Evolutionary conservation across 2,797 vertebrate genomes (phyloP), one percentile per base, ranked within the genome.

Genomic region (Takifugu ocellatus): DNA sequence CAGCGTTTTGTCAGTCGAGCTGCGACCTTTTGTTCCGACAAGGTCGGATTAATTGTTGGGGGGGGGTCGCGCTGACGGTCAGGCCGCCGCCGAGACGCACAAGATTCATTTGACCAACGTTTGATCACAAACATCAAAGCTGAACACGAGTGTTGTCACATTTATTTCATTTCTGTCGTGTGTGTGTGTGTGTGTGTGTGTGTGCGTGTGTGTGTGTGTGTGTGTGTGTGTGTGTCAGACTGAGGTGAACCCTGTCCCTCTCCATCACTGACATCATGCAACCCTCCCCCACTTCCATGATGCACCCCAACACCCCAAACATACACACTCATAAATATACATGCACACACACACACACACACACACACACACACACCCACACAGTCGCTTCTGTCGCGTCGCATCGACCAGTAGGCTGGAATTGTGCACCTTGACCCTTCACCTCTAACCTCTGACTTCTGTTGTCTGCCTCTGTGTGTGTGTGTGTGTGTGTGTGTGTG

Each of bases 351-450:
- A 61, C 66, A 72, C 46, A 68, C 43, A 31, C 47, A 60, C 49
- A 69, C 26, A 61, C 66, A 72, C 46, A 68, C 43, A 70, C 60
- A 56, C 65, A 57, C 60, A 72, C 46, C 59, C 52, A 57, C 59
- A 60, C 45, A 68, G 31, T 66, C 59, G 76, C 73, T 53, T 85
- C 85, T 74, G 91, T 91, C 90, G 88, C 90, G 91, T 90, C 91
- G 85, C 87, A 91, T 92, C 89, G 91, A 92, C 85, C 89, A 63
- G 74, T 76, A 64, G 87, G 88, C 83, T 88, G 86, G 72, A 83
- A 82, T 82, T 56, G 3, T 82, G 85, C 87, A 89, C 91, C 88
- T 87, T 90, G 90, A 89, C 88, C 89, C 70, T 66, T 88, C 58
- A 89, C 82, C 88, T 56, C 70, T 91, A 82, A 89, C 88, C 88